Base-by-base conservation (phyloP, 2,888 invertebrate species). In the Monoplex corrugatus region DNA sequence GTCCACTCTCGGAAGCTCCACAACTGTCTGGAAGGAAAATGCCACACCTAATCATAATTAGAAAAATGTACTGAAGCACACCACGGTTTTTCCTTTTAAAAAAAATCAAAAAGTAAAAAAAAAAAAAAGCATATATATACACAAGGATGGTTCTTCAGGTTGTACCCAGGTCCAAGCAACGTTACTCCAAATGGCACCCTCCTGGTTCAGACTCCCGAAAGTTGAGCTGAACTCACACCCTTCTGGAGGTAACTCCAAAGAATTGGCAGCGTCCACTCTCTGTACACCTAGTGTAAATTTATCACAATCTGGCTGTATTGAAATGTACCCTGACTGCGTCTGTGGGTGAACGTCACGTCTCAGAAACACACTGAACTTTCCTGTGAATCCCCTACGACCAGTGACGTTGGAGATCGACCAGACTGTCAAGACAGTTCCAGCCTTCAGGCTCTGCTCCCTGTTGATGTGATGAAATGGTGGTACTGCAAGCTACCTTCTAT, bases 301-400 rank as follows among this genome's bases (percentile, higher is more conserved):
- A n/a, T n/a, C 5, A 40, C 43, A 43, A 28, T 32, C 40, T 80
- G 78, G 78, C 19, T 28, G 32, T 32, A 83, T 43, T 19, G 45
- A 45, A 45, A 45, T 35, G n/a, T n/a, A 83, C 82, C 82, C 45
- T 16, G 82, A 16, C 23, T 45, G 35, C 32, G 32, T 83, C 82
- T 45, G 80, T 80, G 43, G 43, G 80, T 43, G 43, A 80, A 43
- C 80, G 43, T 80, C 80, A 28, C 23, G 80, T 43, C 43, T 80
- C 82, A 45, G 45, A 83, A 83, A 40, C 82, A 83, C 43, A 83
- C 45, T 83, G 82, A 83, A 83, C 82, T 83, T 83, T 83, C 75
- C 44, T 32, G 45, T 38, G 45, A 83, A 45, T 13, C 28, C 45
- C 28, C 32, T 32, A 32, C 23, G 45, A 45, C 82, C 45, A 45